Evolutionary conservation across 2,888 invertebrate genomes (phyloP), one percentile per base, ranked within the genome.

Genomic region (Monochamus alternatus): DNA sequence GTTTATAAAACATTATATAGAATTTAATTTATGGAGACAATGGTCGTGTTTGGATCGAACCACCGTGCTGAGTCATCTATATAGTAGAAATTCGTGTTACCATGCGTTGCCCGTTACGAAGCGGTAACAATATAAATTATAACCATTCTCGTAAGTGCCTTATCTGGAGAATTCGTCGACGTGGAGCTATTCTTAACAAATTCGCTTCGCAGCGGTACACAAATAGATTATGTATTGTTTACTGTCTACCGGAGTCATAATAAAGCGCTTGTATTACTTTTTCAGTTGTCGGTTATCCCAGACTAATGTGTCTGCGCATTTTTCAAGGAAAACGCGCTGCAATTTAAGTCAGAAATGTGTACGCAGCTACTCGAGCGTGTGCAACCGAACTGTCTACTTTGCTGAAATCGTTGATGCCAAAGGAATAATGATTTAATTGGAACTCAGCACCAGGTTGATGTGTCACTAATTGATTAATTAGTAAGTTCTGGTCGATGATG

Each of bases 181-280:
- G n/a, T n/a, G 1, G 5, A 55, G 55, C 14, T n/a, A 14, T 55
- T 55, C 47, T 55, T 55, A 14, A 55, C 10, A 14, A 55, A 55
- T 55, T 14, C n/a, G 55, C 55, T 55, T 55, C n/a, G 55, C 22
- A 7, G 55, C n/a, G 5, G 55, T 14, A 55, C n/a, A 55, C 14
- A 14, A 47, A 47, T 47, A 47, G 47, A 47, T 47, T 47, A 47
- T 10, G 47, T 47, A 47, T 58, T 58, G 58, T 58, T 30, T 58
- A 30, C 62, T 64, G 44, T 64, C 12, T 64, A 52, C 58, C n/a
- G 55, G 67, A 67, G 38, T 55, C 55, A 43, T 58, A 58, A 58
- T 67, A 67, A 67, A 38, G 14, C 14, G 55, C 14, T 58, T 58
- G 52, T 58, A 67, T 67, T 52, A 67, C 55, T 38, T 12, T 62